Evolutionary conservation across 2,888 invertebrate genomes (phyloP), one percentile per base, ranked within the genome.

Genomic region (Apeira syringaria): DNA sequence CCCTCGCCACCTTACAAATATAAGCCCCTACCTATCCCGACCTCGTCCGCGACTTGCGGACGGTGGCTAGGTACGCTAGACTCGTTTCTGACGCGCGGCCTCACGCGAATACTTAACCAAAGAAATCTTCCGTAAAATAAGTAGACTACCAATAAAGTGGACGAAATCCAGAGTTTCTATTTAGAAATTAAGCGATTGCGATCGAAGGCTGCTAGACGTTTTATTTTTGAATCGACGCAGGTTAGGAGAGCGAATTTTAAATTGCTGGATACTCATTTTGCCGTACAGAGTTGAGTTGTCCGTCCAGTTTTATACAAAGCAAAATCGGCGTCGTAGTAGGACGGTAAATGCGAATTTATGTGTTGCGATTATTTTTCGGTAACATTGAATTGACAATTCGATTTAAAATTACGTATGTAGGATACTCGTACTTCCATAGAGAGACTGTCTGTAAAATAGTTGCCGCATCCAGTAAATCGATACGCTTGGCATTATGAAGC

Each of bases 231-330:
- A 66, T n/a, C 61, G 64, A 56, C 49, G 60, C 56, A 50, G 61
- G 61, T 47, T 64, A 8, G 57, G 47, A 44, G 58, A 56, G 67
- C 57, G 61, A 61, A 59, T 64, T 74, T 70, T 61, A 56, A 53
- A 74, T 76, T 68, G 71, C 75, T 83, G 88, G 87, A 88, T 88
- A 82, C 86, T 88, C 88, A 87, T 85, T 60, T 82, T 84, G 79
- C 87, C 63, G 74, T 77, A 84, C 83, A 84, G 85, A 86, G 87
- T 87, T 88, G 88, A 88, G 88, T 86, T 85, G 73, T 86, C 88
- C 88, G 88, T 89, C 88, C 88, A 89, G 74, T 85, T 87, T 87
- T 87, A 76, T 88, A 87, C 79, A 83, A 71, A 15, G 79, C 79
- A 81, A 82, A 80, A 80, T 71, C 72, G 72, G 64, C 70, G 64